Evolutionary conservation across 2,888 invertebrate species (phyloP).

Genomic region (Xiphydria camelus): DNA sequence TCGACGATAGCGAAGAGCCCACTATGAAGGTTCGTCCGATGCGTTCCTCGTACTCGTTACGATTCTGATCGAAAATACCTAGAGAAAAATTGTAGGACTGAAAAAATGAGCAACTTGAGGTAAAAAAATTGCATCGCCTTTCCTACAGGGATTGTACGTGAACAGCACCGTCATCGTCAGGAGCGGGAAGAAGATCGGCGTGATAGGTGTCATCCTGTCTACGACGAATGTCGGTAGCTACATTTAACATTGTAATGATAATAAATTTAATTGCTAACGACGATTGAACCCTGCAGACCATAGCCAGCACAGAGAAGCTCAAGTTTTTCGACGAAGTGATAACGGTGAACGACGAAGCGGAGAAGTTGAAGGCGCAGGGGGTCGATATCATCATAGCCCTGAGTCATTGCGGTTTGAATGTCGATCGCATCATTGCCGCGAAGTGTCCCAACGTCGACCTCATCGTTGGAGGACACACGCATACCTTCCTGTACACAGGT

Average conservation of each 20-base stretch:
- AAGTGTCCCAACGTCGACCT: constrained; percentile 73
- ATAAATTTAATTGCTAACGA: constrained; percentile 13
- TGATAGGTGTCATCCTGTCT: constrained; percentile 76
- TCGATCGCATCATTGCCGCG: constrained; percentile 69
- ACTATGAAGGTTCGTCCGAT: constrained; percentile 51
- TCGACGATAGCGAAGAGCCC: constrained; percentile 72
- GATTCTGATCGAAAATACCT: background rate
- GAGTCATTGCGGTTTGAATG: constrained; percentile 79
- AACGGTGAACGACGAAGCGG: constrained; percentile 70
- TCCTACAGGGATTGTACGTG: constrained; percentile 61
- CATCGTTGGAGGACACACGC: constrained; percentile 85
- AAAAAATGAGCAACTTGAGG: background rate
- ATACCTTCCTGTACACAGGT: constrained; percentile 74
- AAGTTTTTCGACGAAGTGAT: constrained; percentile 72
- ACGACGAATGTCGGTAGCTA: constrained; percentile 65
- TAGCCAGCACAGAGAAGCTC: constrained; percentile 69
- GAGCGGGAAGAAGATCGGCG: constrained; percentile 70
- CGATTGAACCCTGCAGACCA: too few relatives aligned
- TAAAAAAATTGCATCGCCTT: background rate
- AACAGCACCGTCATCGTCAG: constrained; percentile 69
- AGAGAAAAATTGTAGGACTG: constrained; percentile 1
- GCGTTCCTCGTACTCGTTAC: background rate
- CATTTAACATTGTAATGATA: background rate
- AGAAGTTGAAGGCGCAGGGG: constrained; percentile 63
- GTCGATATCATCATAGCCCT: constrained; percentile 80